A percentile compares a stretch with the other conserved stretches of the same genome.
These are phyloP conservation scores for Bos taurus DNA, from an alignment of 2,113 vertebrate genomes.

Conservation along the genomic window DNA sequence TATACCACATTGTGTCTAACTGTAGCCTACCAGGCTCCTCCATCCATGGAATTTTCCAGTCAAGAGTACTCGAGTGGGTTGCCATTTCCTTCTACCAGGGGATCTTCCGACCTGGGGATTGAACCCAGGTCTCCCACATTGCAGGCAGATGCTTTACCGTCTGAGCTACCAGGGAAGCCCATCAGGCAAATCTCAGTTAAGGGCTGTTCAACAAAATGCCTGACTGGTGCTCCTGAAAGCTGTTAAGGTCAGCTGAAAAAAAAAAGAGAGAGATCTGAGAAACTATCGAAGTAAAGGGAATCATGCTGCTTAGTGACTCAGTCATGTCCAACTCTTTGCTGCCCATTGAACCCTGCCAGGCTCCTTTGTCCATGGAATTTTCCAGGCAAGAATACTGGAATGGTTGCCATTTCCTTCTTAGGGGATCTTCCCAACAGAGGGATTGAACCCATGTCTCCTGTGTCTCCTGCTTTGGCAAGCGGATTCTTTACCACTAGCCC, in stretches of 20 bases:
- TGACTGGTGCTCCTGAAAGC: not conserved
- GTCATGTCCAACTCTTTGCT: not conserved
- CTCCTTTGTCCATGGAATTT: not conserved
- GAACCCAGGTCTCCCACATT: not conserved
- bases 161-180: not conserved
- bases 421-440: not conserved
- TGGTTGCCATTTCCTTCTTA: not conserved
- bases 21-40: not conserved
- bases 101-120: rapidly evolving
- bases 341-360: not conserved
- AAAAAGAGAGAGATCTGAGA: not conserved
- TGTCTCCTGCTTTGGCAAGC: not conserved
- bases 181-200: not conserved
- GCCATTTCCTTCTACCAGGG: not conserved
- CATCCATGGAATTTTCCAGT: not conserved
- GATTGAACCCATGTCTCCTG: not conserved
- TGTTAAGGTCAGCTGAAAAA: not conserved
- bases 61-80: not conserved
- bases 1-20: not conserved
- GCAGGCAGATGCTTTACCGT: rapidly evolving
- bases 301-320: not conserved
- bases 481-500: not conserved
- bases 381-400: not conserved
- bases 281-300: not conserved
- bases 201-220: not conserved